Percentiles rank a stretch among this genome's conserved stretches.
These are phyloP conservation scores for Platysternon megacephalum DNA, from an alignment of 2,113 vertebrate species.

Conservation along the genomic window DNA sequence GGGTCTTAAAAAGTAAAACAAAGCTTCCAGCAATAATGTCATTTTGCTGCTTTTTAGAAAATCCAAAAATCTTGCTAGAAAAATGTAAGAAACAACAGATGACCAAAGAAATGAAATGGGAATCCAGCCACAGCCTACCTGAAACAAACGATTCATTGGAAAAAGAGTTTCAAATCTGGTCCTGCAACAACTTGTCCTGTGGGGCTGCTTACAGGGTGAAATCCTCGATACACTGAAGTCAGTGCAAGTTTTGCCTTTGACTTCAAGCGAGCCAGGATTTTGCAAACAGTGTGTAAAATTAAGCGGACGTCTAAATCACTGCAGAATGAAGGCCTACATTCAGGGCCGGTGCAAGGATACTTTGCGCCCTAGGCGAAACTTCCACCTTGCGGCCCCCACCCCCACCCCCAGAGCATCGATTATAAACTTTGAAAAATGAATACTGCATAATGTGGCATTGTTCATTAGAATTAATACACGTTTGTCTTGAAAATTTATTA, in stretches of 20 bases:
- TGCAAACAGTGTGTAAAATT: not conserved
- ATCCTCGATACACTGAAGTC: not conserved
- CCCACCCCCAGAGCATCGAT: too few relatives aligned
- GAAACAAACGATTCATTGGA: not conserved
- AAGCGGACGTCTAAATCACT: too few relatives aligned
- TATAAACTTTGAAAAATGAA: too few relatives aligned
- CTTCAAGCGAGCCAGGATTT: not conserved
- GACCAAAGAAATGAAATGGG: not conserved
- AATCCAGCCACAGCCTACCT: not conserved
- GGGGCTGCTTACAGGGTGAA: not conserved
- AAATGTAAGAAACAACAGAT: not conserved
- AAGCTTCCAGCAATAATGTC: not conserved
- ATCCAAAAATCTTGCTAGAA: not conserved
- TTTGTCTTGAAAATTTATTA: too few relatives aligned
- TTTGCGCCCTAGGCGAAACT: too few relatives aligned
- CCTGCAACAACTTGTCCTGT: not conserved
- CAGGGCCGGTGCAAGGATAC: too few relatives aligned
- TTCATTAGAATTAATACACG: too few relatives aligned
- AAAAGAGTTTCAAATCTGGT: not conserved
- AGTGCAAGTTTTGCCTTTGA: not conserved
- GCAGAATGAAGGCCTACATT: not conserved
- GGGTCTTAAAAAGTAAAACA: not conserved
- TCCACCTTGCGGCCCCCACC: too few relatives aligned
- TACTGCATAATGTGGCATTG: too few relatives aligned
- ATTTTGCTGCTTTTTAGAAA: not conserved